Evolutionary conservation across 1,140 invertebrate genomes (phyloP), one percentile per base, ranked within the genome.

Genomic region (Drosophila novamexicana): DNA sequence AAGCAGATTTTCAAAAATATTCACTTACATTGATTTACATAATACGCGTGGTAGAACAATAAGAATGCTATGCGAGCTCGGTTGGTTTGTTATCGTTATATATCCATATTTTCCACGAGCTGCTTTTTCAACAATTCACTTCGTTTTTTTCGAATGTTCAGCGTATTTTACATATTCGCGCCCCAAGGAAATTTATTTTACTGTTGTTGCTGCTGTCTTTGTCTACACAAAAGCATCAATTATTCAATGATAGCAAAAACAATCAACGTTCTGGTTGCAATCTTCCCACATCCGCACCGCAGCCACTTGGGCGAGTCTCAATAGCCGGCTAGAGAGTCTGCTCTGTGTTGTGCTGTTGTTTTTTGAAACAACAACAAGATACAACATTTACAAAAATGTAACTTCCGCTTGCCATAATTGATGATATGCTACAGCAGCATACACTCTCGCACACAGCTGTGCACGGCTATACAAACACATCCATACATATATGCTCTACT

Each of bases 351-450:
- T 64, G 36, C 39, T 50, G 58, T 52, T 64, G 63, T 64, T 65
- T 58, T 53, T 79, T 68, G 54, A 75, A 85, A 75, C 77, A 81
- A 85, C 77, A 85, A 77, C 73, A 80, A 79, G 77, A 80, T 69
- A 71, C 61, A 64, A 57, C 45, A 62, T 59, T 68, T 71, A 88
- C 76, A 86, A 77, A 74, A 89, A 80, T 80, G 70, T 69, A 45
- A 71, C 84, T 84, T 88, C 83, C 83, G 83, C 71, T 84, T 44
- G 69, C 73, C 80, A 89, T 89, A 88, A 88, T 88, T 88, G 83
- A 88, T 88, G 83, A 89, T 88, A 61, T 68, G 73, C 66, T 83
- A 58, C 67, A 54, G 40, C 49, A 62, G 58, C 40, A 59, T 29
- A 36, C 40, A 42, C 12, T 14, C 40, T 14, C n/a, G 1, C 58